Evolutionary conservation across 2,113 vertebrate genomes (phyloP).

Genomic region (Gymnobelideus leadbeateri): DNA sequence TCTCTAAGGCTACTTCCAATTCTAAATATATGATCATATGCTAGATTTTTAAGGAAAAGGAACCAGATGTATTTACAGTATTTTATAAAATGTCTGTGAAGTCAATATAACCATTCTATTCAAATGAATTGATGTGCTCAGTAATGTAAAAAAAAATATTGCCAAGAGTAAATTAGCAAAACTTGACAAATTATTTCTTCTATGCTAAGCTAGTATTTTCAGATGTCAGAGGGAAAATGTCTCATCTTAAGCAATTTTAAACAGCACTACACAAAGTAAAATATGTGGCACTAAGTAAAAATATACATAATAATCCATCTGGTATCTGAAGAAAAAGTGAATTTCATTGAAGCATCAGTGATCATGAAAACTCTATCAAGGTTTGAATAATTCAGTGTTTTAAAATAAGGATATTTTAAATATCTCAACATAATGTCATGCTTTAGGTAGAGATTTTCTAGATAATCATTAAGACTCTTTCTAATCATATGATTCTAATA

Average conservation of each 20-base stretch:
- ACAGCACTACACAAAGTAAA: conserved; percentile 46
- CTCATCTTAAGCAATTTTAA: conserved; percentile 60
- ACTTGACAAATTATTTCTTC: conserved; percentile 60
- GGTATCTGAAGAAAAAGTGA: conserved; percentile 16
- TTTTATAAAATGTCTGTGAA: conserved; percentile 10
- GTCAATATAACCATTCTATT: conserved; percentile 34
- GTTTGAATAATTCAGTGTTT: background rate
- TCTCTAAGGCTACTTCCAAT: background rate
- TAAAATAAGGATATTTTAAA: background rate
- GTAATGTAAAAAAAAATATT: conserved; percentile 59
- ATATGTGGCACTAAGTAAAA: conserved; percentile 31
- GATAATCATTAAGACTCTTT: background rate
- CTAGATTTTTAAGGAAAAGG: background rate
- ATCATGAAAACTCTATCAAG: conserved; percentile 20
- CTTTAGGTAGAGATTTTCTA: background rate
- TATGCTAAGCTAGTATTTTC: conserved; percentile 53
- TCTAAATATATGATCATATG: background rate
- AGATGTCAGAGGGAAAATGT: conserved; percentile 57
- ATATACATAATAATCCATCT: conserved; percentile 7
- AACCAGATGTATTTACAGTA: background rate
- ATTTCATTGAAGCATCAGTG: conserved; percentile 12
- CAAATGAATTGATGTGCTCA: conserved; percentile 34
- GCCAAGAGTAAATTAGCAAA: conserved; percentile 61
- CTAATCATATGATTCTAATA: background rate
- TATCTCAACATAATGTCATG: background rate